Evolutionary conservation across 2,797 vertebrate species (phyloP).

Genomic region (Myotis pilosus): DNA sequence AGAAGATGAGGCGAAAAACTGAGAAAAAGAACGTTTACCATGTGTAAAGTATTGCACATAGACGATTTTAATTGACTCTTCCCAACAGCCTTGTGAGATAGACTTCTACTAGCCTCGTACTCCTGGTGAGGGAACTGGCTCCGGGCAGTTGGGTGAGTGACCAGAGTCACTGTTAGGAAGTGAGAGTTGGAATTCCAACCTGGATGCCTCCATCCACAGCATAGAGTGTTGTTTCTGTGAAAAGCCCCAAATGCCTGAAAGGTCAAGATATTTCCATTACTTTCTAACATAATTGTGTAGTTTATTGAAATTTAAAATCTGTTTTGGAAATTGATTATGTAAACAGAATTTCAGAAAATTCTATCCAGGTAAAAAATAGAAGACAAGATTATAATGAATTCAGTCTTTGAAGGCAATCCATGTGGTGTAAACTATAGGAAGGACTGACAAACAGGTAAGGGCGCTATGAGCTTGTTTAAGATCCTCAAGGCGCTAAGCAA

Average conservation of each 20-base stretch:
- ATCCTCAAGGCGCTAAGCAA: neutral
- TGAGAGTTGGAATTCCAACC: neutral
- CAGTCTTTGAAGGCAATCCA: neutral
- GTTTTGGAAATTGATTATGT: neutral
- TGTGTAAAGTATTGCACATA: neutral
- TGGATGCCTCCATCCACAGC: rapidly evolving
- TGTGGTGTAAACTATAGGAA: neutral
- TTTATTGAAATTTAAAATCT: neutral
- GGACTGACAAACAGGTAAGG: neutral
- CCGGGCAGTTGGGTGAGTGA: neutral
- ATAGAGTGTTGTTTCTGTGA: neutral
- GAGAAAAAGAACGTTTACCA: neutral
- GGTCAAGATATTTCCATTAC: neutral
- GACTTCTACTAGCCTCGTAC: neutral
- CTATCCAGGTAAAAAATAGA: neutral
- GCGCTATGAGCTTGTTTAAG: neutral
- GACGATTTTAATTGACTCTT: neutral
- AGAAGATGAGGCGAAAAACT: neutral
- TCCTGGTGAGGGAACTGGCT: neutral
- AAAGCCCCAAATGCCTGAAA: neutral
- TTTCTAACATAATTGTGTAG: neutral
- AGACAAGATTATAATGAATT: neutral
- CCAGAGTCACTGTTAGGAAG: neutral
- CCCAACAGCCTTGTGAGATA: neutral
- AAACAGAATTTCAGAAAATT: constrained; percentile 1